Base-by-base conservation (phyloP, 2,113 vertebrate genomes). In the Furnarius figulus region DNA sequence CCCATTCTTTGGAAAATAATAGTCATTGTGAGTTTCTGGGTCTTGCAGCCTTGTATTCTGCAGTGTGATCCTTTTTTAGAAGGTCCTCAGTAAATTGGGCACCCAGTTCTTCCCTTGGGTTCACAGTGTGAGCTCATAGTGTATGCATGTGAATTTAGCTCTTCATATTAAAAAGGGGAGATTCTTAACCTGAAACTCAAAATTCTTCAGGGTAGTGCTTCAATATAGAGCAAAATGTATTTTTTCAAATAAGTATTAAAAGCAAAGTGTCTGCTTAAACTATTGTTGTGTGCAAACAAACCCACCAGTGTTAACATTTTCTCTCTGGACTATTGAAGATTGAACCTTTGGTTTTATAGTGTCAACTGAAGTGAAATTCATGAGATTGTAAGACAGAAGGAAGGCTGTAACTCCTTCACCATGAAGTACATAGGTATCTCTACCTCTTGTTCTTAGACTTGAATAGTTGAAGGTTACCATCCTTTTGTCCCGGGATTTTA, bases 361-460 rank as follows among this genome's bases (percentile, higher is more conserved):
- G 40, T 67, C 92, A 86, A 8, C 70, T 68, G 83, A 94, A 96
- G 77, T 73, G 77, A 89, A 95, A 79, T 72, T 61, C 15, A 12
- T 78, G 79, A 78, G 80, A 89, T 61, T 97, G 56, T 95, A 89
- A 78, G 50, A 75, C 44, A 49, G 93, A 59, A 44, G 10, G 95
- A 87, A 94, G 92, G 86, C 88, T 90, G 66, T 81, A 76, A 87
- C 31, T 94, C 80, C 92, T 95, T 94, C 83, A 82, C 90, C 90
- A 78, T 92, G 93, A 94, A 96, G 90, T 97, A 90, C 19, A 3
- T 63, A 86, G 93, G 95, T 90, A 47, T 90, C 68, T 95, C 96
- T 96, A 96, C 95, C 95, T 96, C 95, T 95, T 87, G 73, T 89
- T 96, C 90, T 96, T 93, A 85, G 86, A 96, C 96, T 96, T 96